Percentiles rank a stretch among this genome's conserved stretches.
Evolutionary conservation across 2,888 invertebrate genomes (phyloP).

Genomic region (Xestia rhomboidea): DNA sequence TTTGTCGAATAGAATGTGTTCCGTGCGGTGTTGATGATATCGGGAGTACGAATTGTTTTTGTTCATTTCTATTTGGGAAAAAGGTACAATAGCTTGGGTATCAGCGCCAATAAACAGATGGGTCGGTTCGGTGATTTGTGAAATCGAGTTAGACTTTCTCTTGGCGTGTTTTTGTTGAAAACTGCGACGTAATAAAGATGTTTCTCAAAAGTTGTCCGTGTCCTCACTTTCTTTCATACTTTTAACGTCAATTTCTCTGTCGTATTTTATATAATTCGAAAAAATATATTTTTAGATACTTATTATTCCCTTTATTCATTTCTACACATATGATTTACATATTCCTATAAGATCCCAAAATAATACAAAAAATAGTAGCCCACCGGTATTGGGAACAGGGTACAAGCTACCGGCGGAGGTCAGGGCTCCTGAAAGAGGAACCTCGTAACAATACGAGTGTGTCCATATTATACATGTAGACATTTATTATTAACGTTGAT

Average conservation of each 20-base stretch:
- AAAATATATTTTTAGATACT: no score
- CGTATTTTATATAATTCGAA: neutral
- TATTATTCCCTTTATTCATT: no score
- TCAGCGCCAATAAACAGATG: conserved; percentile 69
- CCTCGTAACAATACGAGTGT: no score
- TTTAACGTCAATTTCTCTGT: neutral
- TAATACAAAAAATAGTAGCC: no score
- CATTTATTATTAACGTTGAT: neutral
- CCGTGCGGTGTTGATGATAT: conserved; percentile 83
- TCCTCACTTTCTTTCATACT: conserved; percentile 8
- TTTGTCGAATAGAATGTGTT: conserved; percentile 87
- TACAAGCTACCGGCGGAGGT: no score
- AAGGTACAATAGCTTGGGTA: conserved; percentile 68
- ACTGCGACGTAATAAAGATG: conserved; percentile 49
- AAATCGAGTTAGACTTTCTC: conserved; percentile 62
- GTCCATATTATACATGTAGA: no score
- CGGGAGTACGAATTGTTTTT: conserved; percentile 77
- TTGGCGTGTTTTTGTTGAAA: conserved; percentile 60
- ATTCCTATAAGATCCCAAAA: no score
- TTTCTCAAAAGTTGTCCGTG: conserved; percentile 17
- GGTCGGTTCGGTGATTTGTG: conserved; percentile 68
- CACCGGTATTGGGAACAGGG: no score
- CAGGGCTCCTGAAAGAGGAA: no score
- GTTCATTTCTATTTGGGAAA: conserved; percentile 77
- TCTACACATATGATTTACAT: no score